phyloP scores from a whole-genome alignment of 2,113 vertebrate species.

The Falcunculus frontatus region DNA sequence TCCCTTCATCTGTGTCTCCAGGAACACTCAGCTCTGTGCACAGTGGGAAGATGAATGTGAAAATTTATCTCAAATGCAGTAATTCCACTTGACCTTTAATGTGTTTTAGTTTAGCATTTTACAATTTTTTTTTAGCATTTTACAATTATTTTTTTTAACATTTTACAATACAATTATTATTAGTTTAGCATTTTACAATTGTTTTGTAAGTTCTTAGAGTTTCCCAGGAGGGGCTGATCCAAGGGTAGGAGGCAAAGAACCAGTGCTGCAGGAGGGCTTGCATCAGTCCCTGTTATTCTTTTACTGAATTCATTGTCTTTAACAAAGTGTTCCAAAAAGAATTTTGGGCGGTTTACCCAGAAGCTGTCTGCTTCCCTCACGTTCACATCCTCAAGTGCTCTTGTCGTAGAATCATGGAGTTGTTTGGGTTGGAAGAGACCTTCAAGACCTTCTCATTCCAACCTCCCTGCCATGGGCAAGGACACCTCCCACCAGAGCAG shows the following conservation, averaged over 20 bases:
- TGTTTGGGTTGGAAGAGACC: background rate
- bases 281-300: background rate
- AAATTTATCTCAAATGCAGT: background rate
- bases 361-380: background rate
- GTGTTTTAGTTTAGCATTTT: background rate
- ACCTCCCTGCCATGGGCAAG: background rate
- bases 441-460: background rate
- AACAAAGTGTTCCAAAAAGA: background rate
- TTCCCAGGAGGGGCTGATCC: background rate
- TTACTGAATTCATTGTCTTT: background rate
- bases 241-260: background rate
- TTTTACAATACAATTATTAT: background rate
- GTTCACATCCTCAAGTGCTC: background rate
- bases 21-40: fast-evolving
- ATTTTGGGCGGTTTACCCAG: background rate
- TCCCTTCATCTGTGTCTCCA: background rate
- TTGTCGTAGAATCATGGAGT: background rate
- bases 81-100: background rate
- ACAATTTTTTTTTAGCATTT: background rate
- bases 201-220: background rate
- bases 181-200: background rate
- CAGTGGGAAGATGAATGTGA: background rate
- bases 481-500: background rate
- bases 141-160: background rate
- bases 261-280: background rate